Evolutionary conservation across 2,888 invertebrate species (phyloP), one percentile per base, ranked within the genome.

Genomic region (Aphrophora alni): DNA sequence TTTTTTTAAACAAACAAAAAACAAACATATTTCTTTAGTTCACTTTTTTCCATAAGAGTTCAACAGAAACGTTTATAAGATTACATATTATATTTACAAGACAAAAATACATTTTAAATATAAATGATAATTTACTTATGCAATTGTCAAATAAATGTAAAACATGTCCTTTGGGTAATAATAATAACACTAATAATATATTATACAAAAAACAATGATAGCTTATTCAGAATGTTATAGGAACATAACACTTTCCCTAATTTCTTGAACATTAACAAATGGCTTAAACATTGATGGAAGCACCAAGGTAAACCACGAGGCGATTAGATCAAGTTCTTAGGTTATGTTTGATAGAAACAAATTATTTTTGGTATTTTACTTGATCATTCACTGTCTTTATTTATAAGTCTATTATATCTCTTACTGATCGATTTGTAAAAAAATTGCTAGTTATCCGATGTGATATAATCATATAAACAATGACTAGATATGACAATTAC

Each of bases 131-230:
- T 33, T 44, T 44, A 44, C 17, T 44, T 14, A 7, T 44, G 2
- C 14, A 44, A 17, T 10, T 59, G 59, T 59, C 59, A 59, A 59
- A 59, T 59, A 59, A 59, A 59, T 59, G 21, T 59, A 59, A 59
- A 14, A 8, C 4, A 21, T 59, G 4, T 33, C 10, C 59, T 59
- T 59, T 59, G 21, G n/a, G 21, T 59, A 44, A 44, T 44, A 14
- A 59, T 59, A 59, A 21, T 59, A 59, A 59, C 21, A 59, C n/a
- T 21, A 59, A 21, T 59, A 59, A 59, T 59, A 21, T 14, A 7
- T 44, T 33, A 33, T 59, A 59, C 59, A 59, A 59, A n/a, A 59
- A 59, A 59, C n/a, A 59, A 59, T n/a, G n/a, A n/a, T n/a, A n/a
- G n/a, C n/a, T n/a, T n/a, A n/a, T n/a, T n/a, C n/a, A n/a, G n/a